Base-by-base conservation (phyloP, 2,888 invertebrate species). In the Clitarchus hookeri region DNA sequence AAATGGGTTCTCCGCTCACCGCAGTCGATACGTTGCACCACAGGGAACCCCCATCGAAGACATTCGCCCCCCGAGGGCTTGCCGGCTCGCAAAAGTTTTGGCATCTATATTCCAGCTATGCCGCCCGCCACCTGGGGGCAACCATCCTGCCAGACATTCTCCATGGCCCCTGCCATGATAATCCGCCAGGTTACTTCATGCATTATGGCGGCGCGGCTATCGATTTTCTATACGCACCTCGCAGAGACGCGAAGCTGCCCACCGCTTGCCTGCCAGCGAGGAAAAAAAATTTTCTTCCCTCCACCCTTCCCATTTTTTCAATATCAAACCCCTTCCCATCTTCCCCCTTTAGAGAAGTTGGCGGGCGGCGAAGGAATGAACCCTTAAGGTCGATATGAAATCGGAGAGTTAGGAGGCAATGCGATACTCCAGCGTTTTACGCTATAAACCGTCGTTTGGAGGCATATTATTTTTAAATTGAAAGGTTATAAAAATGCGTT, bases 211-310 rank as follows among this genome's bases (percentile, higher is more conserved):
- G 44, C 4, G 82, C 16, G 26, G 23, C 82, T 16, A 36, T 82
- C 82, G 82, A 82, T 82, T 82, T 82, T 82, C 82, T 36, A 82
- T 82, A 82, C 44, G 79, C 27, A 79, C 27, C 48, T 48, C 48
- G n/a, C 65, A 16, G 23, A 19, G 12, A 12, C 13, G 13, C 8
- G 53, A 8, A 19, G 53, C 53, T 53, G 53, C 23, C 65, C n/a
- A 23, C 65, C 65, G 23, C 19, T 23, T 23, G 65, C 65, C n/a
- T n/a, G 65, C 65, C 23, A 65, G 19, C 0, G 65, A 19, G 65
- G 19, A 19, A 9, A 65, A 65, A 65, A 65, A 65, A 65, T 48
- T 2, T 48, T 48, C 48, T 13, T 1, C 48, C 48, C 48, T 48
- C 48, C 4, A 36, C 36, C 36, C 36, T 36, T 36, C 1, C 36